Base-by-base conservation (phyloP, 1,140 invertebrate genomes). In the Ladona fulva region DNA sequence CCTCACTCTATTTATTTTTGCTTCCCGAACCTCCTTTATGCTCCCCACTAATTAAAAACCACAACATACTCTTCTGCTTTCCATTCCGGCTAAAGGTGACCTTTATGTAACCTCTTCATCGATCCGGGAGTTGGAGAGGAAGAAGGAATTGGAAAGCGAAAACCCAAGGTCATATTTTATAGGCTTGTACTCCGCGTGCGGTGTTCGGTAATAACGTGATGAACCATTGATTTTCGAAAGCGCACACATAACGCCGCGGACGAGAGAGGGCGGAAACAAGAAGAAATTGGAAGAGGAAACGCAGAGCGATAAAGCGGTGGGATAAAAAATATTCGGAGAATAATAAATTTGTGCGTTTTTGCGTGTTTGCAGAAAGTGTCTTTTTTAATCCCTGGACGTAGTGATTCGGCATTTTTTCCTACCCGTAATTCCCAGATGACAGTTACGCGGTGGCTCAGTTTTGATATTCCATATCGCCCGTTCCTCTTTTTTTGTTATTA, bases 81-180 rank as follows among this genome's bases (percentile, higher is more conserved):
- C 52, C 52, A 66, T 66, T 22, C 52, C 14, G n/a, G 14, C 52
- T 66, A 16, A 66, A 66, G 52, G 52, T 66, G 52, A 66, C 52
- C 52, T 66, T 66, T 66, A 66, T 66, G 52, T 19, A 66, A 66
- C 52, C 52, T 16, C 52, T 66, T 12, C 52, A 66, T 66, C 52
- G 52, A 66, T 66, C 52, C 10, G 52, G 52, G 3, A 6, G 52
- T 16, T 66, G 14, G 52, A 3, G 12, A 66, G 52, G 52, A 16
- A 66, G 52, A 66, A 66, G 52, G n/a, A 66, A 66, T 66, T 22
- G 52, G 52, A 22, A 66, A 66, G 52, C 52, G 52, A 66, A 66
- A 66, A 66, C 52, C 52, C 52, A 66, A 66, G 52, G 52, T 66
- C 52, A 66, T 66, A 66, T 66, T 66, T 66, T 66, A 66, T 66